Evolutionary conservation across 2,797 vertebrate genomes (phyloP).

Genomic region (Danio choprae): DNA sequence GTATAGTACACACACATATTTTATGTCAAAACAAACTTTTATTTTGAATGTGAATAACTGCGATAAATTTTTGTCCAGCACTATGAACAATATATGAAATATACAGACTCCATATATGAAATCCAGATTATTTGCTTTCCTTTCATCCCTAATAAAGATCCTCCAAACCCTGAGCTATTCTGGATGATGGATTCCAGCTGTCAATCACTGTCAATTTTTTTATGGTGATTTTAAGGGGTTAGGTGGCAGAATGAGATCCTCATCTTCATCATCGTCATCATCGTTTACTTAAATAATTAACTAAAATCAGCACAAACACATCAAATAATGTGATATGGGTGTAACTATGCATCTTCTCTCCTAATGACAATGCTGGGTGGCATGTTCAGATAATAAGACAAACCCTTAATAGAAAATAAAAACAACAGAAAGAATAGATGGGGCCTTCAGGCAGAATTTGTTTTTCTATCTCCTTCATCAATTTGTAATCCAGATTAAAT

Average conservation of each 20-base stretch:
- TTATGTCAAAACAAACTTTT: no score
- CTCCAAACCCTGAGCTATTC: no score
- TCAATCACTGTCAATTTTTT: constrained; percentile 33
- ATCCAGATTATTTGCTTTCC: constrained; percentile 15
- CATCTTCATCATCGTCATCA: neutral
- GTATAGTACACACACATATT: neutral
- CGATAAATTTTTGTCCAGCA: no score
- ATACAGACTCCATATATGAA: no score
- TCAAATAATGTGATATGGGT: neutral
- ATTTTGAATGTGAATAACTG: no score
- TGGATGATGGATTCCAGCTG: constrained; percentile 25
- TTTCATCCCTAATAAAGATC: constrained; percentile 12
- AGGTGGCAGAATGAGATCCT: neutral
- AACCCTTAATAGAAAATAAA: neutral
- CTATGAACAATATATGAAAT: no score
- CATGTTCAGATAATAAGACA: constrained; percentile 11
- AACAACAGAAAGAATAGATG: neutral
- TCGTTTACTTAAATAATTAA: neutral
- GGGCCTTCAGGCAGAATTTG: constrained; percentile 30
- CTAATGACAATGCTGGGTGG: neutral
- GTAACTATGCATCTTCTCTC: neutral
- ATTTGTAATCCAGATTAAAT: constrained; percentile 22
- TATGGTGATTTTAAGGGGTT: constrained; percentile 1
- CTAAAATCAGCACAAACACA: constrained; percentile 10
- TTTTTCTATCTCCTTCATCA: constrained; percentile 30